phyloP scores from a whole-genome alignment of 2,113 vertebrate species.

The Monopterus albus region DNA sequence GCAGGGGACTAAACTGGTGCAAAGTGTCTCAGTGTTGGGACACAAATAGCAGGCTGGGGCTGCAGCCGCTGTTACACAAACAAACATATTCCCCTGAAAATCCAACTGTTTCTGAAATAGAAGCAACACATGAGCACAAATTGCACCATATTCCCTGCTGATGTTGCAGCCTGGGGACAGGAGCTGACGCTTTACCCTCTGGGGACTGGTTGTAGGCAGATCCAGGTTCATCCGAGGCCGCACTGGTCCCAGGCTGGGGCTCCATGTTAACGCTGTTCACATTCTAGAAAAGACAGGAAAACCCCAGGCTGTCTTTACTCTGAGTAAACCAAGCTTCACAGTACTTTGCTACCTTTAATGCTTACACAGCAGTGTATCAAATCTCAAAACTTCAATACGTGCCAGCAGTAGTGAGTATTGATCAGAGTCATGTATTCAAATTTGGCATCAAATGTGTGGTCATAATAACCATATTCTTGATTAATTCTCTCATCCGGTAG shows the following conservation, averaged over 20 bases:
- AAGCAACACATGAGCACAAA: constrained; percentile 29
- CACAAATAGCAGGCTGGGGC: constrained; percentile 41
- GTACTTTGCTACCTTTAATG: not conserved
- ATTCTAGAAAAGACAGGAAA: constrained; percentile 64
- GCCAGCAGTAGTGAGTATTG: no score
- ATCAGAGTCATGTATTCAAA: no score
- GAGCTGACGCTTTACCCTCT: constrained; percentile 55
- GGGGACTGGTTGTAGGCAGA: constrained; percentile 38
- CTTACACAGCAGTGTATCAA: not conserved
- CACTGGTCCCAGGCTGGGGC: constrained; percentile 65
- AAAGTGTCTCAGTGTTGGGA: constrained; percentile 1
- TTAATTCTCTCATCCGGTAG: no score
- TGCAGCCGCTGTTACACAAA: constrained; percentile 32
- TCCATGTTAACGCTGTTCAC: constrained; percentile 75
- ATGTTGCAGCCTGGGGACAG: not conserved
- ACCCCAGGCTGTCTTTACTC: not conserved
- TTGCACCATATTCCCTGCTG: constrained; percentile 54
- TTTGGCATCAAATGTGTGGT: no score
- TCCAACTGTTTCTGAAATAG: constrained; percentile 42
- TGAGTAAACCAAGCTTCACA: not conserved
- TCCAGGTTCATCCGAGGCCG: constrained; percentile 59
- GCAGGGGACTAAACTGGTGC: not conserved
- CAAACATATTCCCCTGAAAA: constrained; percentile 45
- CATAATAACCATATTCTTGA: no score
- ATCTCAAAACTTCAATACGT: not conserved